These are phyloP conservation scores for Myotis planiceps DNA, from an alignment of 2,797 vertebrate species.

Conservation along the genomic window DNA sequence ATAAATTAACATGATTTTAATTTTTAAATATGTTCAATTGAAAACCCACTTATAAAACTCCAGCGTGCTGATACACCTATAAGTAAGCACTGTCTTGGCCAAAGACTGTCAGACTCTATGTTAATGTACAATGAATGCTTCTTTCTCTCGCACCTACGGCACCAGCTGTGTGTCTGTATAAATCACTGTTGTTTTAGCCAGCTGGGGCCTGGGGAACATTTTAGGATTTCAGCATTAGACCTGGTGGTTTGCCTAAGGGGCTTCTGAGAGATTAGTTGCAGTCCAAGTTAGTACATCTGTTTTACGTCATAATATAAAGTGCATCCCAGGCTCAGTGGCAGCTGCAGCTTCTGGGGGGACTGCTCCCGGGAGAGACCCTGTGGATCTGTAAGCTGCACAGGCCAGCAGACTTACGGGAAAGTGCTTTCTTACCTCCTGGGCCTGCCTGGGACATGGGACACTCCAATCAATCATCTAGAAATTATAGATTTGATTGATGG, in stretches of 20 bases:
- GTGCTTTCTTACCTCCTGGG: not conserved
- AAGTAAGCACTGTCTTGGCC: not conserved
- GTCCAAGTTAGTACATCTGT: not conserved
- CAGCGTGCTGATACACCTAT: not conserved
- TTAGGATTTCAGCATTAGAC: not conserved
- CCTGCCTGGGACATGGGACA: not conserved
- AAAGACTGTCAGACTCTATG: not conserved
- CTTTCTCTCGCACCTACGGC: not conserved
- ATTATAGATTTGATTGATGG: not conserved
- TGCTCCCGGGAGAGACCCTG: not conserved
- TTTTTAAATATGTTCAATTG: slow-evolving; percentile 41
- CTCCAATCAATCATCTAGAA: not conserved
- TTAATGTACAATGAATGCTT: not conserved
- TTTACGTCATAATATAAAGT: not conserved
- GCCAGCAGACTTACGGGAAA: not conserved
- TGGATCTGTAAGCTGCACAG: not conserved
- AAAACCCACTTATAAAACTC: not conserved
- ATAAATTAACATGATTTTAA: slow-evolving; percentile 17
- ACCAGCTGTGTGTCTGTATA: not conserved
- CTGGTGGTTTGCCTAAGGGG: not conserved
- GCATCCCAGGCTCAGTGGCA: not conserved
- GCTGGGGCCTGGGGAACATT: not conserved
- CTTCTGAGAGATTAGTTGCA: not conserved
- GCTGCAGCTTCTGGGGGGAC: no score
- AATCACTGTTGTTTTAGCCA: not conserved